Evolutionary conservation across 2,797 vertebrate species (phyloP).

Genomic region (Tolypeutes matacus): DNA sequence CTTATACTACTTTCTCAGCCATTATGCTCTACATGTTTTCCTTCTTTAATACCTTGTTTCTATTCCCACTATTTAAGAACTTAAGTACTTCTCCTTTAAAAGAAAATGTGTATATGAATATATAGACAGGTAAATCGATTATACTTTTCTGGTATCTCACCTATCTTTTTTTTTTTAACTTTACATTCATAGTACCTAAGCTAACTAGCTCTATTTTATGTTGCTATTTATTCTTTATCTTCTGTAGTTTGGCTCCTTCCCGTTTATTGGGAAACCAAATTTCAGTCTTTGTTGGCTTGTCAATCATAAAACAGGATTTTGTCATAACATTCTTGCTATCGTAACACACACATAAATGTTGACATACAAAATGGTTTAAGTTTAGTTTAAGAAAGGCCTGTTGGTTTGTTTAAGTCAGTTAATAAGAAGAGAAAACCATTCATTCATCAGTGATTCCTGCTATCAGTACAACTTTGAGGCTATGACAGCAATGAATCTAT

Average conservation of each 20-base stretch:
- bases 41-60: not conserved
- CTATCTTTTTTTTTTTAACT: not conserved
- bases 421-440: constrained; percentile 25
- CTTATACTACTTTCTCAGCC: not conserved
- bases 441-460: not conserved
- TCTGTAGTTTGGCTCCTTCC: constrained; percentile 1
- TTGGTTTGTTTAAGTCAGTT: constrained; percentile 56
- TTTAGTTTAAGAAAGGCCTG: constrained; percentile 9
- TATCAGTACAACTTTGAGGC: not conserved
- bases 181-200: not conserved
- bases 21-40: not conserved
- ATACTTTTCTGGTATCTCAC: not conserved
- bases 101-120: not conserved
- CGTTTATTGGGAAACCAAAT: constrained; percentile 33
- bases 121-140: not conserved
- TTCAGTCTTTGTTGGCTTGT: constrained; percentile 24
- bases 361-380: constrained; percentile 6
- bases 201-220: constrained; percentile 9
- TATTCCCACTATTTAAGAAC: not conserved
- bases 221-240: not conserved
- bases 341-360: not conserved
- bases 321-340: constrained; percentile 5
- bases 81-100: constrained; percentile 45
- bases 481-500: not conserved
- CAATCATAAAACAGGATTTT: not conserved